A percentile compares a stretch with the other conserved stretches of the same genome.
Conservation (phyloP, 2,113 vertebrate genomes). For the Nanger granti region DNA sequence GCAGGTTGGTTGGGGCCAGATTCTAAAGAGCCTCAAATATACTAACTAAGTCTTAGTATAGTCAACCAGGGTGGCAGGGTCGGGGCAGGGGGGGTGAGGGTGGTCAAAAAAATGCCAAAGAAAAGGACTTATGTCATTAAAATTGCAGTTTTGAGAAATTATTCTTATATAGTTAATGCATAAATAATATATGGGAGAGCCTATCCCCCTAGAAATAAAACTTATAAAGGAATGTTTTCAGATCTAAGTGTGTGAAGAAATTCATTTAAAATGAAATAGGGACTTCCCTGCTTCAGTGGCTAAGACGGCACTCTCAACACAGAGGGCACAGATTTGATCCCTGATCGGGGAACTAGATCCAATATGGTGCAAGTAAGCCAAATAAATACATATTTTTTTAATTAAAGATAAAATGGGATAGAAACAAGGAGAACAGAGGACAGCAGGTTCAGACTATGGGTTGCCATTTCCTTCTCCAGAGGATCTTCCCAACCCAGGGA, state of each 20-base stretch:
- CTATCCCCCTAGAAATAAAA: neutral
- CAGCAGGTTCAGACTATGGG: neutral
- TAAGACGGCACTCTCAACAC: neutral
- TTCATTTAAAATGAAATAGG: neutral
- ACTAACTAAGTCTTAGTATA: neutral
- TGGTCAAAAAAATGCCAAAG: neutral
- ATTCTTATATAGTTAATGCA: neutral
- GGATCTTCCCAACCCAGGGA: neutral
- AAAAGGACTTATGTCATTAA: neutral
- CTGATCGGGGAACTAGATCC: neutral
- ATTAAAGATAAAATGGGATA: neutral
- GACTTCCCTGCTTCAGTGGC: neutral
- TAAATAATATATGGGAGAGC: neutral
- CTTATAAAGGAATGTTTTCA: neutral
- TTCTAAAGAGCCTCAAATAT: neutral
- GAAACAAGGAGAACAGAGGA: neutral
- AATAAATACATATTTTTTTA: neutral
- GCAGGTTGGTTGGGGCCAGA: neutral
- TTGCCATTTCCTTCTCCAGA: neutral
- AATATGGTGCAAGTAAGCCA: neutral
- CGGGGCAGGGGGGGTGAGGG: fast-evolving
- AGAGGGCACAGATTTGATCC: neutral
- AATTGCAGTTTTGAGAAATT: neutral
- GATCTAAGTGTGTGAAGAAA: neutral
- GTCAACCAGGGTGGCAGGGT: neutral